Conservation (phyloP, 2,888 invertebrate genomes). For the Cantharis nigra region DNA sequence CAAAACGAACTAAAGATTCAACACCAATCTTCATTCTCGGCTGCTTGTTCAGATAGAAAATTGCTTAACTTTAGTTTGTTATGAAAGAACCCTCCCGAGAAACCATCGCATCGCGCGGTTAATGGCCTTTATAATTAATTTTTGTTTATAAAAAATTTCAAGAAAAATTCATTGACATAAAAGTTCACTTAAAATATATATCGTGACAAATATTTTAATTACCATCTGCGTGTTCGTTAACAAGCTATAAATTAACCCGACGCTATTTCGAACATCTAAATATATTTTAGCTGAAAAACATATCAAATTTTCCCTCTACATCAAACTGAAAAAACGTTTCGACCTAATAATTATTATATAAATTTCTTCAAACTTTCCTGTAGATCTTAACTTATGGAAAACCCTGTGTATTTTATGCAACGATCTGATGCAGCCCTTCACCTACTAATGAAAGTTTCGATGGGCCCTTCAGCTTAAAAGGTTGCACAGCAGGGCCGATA, state of each 20-base stretch:
- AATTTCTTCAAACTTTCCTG: too few relatives aligned
- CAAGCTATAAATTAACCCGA: constrained; percentile 22
- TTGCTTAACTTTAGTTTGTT: constrained; percentile 45
- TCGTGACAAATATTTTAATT: constrained; percentile 21
- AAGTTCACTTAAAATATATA: constrained; percentile 19
- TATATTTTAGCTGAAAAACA: neutral
- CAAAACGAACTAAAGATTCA: constrained; percentile 25
- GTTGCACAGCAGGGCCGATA: neutral
- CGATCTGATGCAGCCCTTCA: neutral
- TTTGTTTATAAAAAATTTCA: neutral
- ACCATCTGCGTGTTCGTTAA: constrained; percentile 22
- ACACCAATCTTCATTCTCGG: constrained; percentile 27
- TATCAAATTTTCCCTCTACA: neutral
- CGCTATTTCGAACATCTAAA: constrained; percentile 6
- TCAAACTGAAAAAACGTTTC: too few relatives aligned
- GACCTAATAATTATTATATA: too few relatives aligned
- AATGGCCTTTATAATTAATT: constrained; percentile 23
- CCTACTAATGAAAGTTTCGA: neutral
- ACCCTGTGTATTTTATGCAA: neutral
- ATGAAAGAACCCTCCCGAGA: constrained; percentile 30
- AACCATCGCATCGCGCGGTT: constrained; percentile 18
- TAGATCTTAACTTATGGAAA: too few relatives aligned
- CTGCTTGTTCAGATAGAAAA: constrained; percentile 41
- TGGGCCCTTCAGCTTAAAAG: neutral
- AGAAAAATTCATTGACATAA: neutral